Evolutionary conservation across 2,888 invertebrate species (phyloP), one percentile per base, ranked within the genome.

Genomic region (Pegoplata infirma): DNA sequence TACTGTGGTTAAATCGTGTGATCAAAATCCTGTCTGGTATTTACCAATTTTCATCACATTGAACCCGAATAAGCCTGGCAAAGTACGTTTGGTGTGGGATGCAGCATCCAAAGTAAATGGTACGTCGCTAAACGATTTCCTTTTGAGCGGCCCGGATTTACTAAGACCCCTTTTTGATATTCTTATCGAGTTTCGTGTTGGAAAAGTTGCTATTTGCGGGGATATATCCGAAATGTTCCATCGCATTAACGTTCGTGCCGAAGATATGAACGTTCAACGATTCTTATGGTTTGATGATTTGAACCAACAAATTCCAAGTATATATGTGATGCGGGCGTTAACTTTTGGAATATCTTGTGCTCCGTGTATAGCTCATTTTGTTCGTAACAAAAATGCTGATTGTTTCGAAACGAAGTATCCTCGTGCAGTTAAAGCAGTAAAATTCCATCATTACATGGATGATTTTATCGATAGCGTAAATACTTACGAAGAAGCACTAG

Each of bases 391-490:
- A 69, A 23, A 59, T 59, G 17, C 51, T 44, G 1, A 32, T 10
- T 32, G 6, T 2, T 32, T 32, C 8, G 8, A 5, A 32, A 32
- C 32, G 8, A 28, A 49, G 32, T 82, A 71, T 64, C 84, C 83
- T 5, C 53, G 74, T 17, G 85, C 84, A 0, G 82, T 79, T 0
- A 46, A 78, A 12, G 82, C 84, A 0, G 82, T 86, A 14, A 67
- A 82, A 55, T 25, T 81, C 1, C 82, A 83, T 6, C 83, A 83
- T 66, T 87, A 86, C 44, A 55, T 77, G n/a, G 76, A 80, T 36
- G 66, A 76, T 36, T 67, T 71, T 14, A 74, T 74, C 8, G 77
- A 68, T 25, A 71, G 64, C 23, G 64, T 19, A 8, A 67, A 56
- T 4, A 36, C 46, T 10, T 72, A 76, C 19, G 32, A 55, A 19